Evolutionary conservation across 1,140 invertebrate species (phyloP), one percentile per base, ranked within the genome.

Genomic region (Drosophila mauritiana): DNA sequence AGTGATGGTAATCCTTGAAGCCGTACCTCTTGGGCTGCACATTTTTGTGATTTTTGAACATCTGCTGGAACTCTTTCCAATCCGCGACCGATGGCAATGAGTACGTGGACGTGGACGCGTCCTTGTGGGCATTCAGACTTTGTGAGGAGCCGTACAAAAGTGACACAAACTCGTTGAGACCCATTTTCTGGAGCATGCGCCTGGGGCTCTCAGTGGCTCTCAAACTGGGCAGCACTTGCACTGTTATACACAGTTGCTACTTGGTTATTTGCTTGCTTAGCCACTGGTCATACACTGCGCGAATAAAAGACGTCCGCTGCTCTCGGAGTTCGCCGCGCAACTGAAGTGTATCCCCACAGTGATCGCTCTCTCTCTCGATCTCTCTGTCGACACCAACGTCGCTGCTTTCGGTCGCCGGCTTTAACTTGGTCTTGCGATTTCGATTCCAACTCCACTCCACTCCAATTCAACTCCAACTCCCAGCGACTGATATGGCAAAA

Each of bases 41-140:
- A 82, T 91, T 91, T 83, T 91, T 91, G 48, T 85, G 90, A 89
- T 91, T 91, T 91, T 91, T 91, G 57, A 91, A 90, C 90, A 91
- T 91, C 80, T 91, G 83, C 65, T 83, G 72, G 72, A 77, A 80
- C 62, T 89, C 77, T 57, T 90, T 74, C 48, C 83, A 83, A 73
- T 90, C 81, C 62, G 81, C 85, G 51, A 59, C 77, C 73, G 80
- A 74, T 57, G 84, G 68, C 67, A 90, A 85, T 49, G 86, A 75
- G 68, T 84, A 85, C 65, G 80, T 78, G 56, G 85, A 84, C 48
- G 74, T 70, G 68, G 85, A 79, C 69, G 78, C 61, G 68, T 54
- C 52, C 67, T 69, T 86, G 48, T 58, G 69, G 51, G 62, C 77
- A 39, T 90, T 80, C 40, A 90, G 77, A 79, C 84, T 91, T 80